Percentiles rank a stretch among this genome's conserved stretches.
Evolutionary conservation across 2,113 vertebrate species (phyloP).

Genomic region (Saiga tatarica): DNA sequence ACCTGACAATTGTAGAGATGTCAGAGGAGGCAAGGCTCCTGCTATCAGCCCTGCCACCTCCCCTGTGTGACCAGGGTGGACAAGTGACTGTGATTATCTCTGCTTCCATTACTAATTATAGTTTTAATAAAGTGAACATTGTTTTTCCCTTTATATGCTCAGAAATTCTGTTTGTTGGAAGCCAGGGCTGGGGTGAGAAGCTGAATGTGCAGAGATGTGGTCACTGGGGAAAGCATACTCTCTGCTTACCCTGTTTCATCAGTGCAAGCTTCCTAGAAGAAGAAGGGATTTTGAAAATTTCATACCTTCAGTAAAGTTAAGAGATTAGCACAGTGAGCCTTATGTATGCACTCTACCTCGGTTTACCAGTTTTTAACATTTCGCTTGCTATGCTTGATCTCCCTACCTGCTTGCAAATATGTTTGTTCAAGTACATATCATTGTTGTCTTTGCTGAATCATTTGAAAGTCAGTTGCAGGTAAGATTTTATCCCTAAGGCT

Average conservation of each 20-base stretch:
- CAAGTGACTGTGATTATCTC: background rate
- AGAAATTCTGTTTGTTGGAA: background rate
- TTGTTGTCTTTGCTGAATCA: background rate
- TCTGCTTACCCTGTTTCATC: background rate
- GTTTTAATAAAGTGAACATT: constrained; percentile 8
- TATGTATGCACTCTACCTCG: background rate
- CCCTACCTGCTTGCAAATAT: background rate
- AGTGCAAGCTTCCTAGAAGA: background rate
- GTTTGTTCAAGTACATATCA: background rate
- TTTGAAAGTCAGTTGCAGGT: background rate
- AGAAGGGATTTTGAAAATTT: background rate
- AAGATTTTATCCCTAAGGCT: background rate
- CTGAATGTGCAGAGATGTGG: background rate
- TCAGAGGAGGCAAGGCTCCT: background rate
- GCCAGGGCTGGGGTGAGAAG: background rate
- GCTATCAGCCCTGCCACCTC: background rate
- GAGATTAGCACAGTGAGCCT: background rate
- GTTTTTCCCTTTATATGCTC: background rate
- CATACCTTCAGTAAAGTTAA: background rate
- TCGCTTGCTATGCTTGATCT: background rate
- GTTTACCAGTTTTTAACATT: background rate
- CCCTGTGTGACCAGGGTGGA: background rate
- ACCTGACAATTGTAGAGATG: too few species aligned
- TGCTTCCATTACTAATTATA: background rate
- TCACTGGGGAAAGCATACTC: background rate